Evolutionary conservation across 1,140 invertebrate genomes (phyloP), one percentile per base, ranked within the genome.

Genomic region (Drosophila sechellia): DNA sequence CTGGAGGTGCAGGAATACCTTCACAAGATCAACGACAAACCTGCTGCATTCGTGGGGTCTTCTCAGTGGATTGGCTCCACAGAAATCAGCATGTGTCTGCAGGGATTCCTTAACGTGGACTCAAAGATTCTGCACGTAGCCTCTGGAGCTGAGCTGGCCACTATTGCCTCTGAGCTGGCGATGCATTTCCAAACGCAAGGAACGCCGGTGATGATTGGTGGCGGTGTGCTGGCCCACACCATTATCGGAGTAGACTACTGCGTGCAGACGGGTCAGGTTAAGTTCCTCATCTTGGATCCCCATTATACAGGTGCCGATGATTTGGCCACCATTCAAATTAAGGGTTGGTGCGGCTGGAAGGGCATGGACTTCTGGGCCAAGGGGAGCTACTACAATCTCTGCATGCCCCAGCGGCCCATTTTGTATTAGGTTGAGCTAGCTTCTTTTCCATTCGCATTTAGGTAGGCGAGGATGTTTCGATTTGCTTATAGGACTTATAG

Each of bases 161-260:
- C 93, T 39, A 96, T 97, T 87, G 96, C 95, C 11, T 93, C 96
- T 31, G 96, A 98, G 91, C 93, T 99, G 54, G 94, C 96, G 1
- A 93, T 96, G 89, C 99, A 99, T 94, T 99, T 99, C 92, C 93
- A 96, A 75, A 96, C 94, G 40, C 96, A 99, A 90, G 98, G 98
- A 53, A 98, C 97, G 43, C 99, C 99, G 11, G 95, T 99, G 63
- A 99, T 99, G 99, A 99, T 99, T 81, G 98, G 98, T 86, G 99
- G 99, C 25, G 98, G 98, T 79, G 97, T 98, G 31, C 93, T 99
- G 72, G 99, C 99, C 17, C 98, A 99, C 90, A 99, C 99, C 37
- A 99, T 99, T 68, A 93, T 99, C 61, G 99, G 99, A 4, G 95
- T 99, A 3, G 96, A 97, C 90, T 98, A 96, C 83, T 96, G 98